These are phyloP conservation scores for Hystrix brachyura DNA, from an alignment of 2,113 vertebrate genomes.

Conservation along the genomic window DNA sequence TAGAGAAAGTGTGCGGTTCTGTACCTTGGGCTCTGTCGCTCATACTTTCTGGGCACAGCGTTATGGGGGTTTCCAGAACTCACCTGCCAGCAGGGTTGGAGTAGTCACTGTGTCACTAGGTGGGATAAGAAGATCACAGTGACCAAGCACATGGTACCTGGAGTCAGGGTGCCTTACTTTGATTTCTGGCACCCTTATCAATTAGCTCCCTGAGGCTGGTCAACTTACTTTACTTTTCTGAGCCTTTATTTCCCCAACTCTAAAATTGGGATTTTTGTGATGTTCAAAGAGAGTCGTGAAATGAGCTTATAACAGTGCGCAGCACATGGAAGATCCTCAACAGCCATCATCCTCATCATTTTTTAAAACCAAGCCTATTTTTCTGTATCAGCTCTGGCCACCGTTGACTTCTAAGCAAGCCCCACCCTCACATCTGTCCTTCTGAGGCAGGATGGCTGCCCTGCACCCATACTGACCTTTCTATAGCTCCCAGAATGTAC, in stretches of 20 bases:
- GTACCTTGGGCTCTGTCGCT: neutral
- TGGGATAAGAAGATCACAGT: rapidly evolving
- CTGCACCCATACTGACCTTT: neutral
- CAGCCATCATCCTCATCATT: neutral
- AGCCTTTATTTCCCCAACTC: neutral
- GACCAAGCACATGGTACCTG: neutral
- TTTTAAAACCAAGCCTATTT: neutral
- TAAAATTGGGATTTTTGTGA: neutral
- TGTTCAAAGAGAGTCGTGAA: neutral
- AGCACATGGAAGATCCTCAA: neutral
- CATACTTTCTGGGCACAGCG: neutral
- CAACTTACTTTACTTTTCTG: neutral
- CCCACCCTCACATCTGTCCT: neutral
- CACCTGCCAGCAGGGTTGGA: neutral
- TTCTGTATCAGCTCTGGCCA: neutral
- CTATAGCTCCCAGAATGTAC: neutral
- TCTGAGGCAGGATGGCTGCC: neutral
- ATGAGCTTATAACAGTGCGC: neutral
- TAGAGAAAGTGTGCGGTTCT: neutral
- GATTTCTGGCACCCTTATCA: neutral
- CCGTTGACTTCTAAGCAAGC: neutral
- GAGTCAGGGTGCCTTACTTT: neutral
- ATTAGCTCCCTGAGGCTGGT: neutral
- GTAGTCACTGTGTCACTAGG: neutral
- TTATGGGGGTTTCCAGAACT: neutral